Evolutionary conservation across 2,113 vertebrate species (phyloP).

Genomic region (Pavo muticus): DNA sequence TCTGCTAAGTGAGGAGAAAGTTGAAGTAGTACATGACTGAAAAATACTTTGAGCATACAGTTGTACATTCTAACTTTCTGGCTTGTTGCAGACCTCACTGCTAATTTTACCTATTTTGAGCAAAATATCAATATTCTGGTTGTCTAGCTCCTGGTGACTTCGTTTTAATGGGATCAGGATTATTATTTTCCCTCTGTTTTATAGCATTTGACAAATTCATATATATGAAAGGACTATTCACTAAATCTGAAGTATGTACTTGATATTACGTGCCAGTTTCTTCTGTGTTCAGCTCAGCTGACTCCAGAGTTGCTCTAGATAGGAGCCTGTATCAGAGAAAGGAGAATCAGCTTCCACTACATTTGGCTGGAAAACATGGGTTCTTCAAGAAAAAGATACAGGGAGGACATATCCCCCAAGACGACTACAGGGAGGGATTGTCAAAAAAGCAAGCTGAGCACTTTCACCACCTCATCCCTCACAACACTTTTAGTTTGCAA

Average conservation of each 20-base stretch:
- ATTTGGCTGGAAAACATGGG: background rate
- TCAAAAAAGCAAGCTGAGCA: background rate
- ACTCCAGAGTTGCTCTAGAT: background rate
- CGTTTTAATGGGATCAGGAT: background rate
- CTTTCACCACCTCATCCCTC: background rate
- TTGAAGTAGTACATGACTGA: background rate
- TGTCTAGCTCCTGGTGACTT: background rate
- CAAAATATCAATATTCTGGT: slow-evolving; percentile 17
- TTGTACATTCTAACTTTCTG: slow-evolving; percentile 81
- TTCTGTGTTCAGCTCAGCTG: background rate
- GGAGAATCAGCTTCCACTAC: background rate
- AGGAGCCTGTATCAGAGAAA: background rate
- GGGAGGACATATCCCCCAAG: background rate
- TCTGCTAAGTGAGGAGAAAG: background rate
- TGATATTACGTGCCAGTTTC: background rate
- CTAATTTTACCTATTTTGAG: slow-evolving; percentile 34
- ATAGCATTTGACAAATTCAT: background rate
- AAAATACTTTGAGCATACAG: slow-evolving; percentile 52
- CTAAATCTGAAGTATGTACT: background rate
- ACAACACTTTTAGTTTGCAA: background rate
- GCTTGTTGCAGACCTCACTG: slow-evolving; percentile 77
- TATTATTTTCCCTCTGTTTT: background rate
- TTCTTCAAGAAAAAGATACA: background rate
- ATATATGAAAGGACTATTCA: background rate
- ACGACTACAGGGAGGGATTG: background rate